A percentile compares a stretch with the other conserved stretches of the same genome.
These are phyloP conservation scores for Synergus gifuensis DNA, from an alignment of 2,888 invertebrate species.

Conservation along the genomic window DNA sequence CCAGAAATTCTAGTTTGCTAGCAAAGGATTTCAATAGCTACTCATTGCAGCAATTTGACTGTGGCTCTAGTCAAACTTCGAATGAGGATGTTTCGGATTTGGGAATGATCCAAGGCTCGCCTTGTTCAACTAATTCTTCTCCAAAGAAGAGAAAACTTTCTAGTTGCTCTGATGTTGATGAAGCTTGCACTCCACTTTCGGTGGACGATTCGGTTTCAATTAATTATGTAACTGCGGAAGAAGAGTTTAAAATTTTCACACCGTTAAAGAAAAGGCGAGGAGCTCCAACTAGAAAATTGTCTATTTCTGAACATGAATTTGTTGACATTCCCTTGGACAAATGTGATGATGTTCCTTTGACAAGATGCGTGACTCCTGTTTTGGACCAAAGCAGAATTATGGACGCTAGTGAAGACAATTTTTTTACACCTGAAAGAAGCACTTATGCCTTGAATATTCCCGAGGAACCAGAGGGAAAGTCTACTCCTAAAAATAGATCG, in stretches of 20 bases:
- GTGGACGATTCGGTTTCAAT: slow-evolving; percentile 50
- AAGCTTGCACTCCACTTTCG: slow-evolving; percentile 22
- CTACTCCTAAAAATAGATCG: slow-evolving; percentile 58
- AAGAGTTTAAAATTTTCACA: slow-evolving; percentile 70
- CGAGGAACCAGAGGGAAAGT: not conserved
- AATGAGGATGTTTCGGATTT: not conserved
- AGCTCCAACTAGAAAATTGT: slow-evolving; percentile 14
- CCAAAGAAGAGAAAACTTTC: slow-evolving; percentile 60
- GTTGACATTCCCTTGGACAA: not conserved
- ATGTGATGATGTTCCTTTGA: not conserved
- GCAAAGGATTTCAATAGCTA: slow-evolving; percentile 7
- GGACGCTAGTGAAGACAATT: not conserved
- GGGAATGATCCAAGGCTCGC: slow-evolving; percentile 21
- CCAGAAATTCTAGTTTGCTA: slow-evolving; percentile 43
- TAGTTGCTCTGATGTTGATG: slow-evolving; percentile 3
- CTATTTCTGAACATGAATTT: not conserved
- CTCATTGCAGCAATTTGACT: not conserved
- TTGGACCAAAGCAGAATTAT: not conserved
- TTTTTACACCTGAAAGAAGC: slow-evolving; percentile 27
- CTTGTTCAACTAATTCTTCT: slow-evolving; percentile 48
- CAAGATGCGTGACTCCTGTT: slow-evolving; percentile 19
- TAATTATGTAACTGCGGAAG: slow-evolving; percentile 56
- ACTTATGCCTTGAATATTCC: slow-evolving; percentile 18
- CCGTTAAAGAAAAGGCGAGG: slow-evolving; percentile 68
- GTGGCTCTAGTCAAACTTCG: slow-evolving; percentile 42